phyloP scores from a whole-genome alignment of 1,140 invertebrate genomes.

The Brachionus paranguensis region DNA sequence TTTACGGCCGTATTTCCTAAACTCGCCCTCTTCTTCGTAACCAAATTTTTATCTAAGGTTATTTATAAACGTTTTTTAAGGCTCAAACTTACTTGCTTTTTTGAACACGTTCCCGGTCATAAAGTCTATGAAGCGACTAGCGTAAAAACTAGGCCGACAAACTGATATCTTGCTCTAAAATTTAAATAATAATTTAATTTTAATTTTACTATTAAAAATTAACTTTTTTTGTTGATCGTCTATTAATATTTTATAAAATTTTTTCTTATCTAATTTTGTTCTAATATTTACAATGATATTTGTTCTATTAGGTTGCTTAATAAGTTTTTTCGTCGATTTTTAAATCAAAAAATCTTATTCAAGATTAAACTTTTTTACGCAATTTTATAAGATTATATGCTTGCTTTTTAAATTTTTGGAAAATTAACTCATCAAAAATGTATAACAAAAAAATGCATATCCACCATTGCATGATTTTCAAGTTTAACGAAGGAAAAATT shows the following conservation, averaged over 20 bases:
- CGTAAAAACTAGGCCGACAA: slow-evolving; percentile 32
- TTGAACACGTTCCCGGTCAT: slow-evolving; percentile 11
- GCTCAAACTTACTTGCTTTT: slow-evolving; percentile 38
- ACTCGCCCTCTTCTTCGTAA: slow-evolving; percentile 30
- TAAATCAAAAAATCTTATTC: too few relatives aligned
- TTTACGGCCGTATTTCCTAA: slow-evolving; percentile 39
- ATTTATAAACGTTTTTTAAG: not conserved
- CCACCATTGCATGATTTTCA: too few relatives aligned
- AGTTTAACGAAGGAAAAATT: too few relatives aligned
- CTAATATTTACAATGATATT: too few relatives aligned
- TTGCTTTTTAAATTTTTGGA: too few relatives aligned
- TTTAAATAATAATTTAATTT: not conserved
- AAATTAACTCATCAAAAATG: too few relatives aligned
- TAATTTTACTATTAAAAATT: not conserved
- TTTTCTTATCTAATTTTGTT: not conserved
- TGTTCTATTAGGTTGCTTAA: too few relatives aligned
- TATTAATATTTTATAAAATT: not conserved
- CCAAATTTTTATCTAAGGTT: not conserved
- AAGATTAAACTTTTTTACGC: too few relatives aligned
- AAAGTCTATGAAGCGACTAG: slow-evolving; percentile 17
- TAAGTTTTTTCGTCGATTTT: too few relatives aligned
- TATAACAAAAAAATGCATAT: too few relatives aligned
- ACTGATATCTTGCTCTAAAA: slow-evolving; percentile 32
- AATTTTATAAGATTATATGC: too few relatives aligned
- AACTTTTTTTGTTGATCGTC: not conserved